Evolutionary conservation across 2,113 vertebrate genomes (phyloP).

Genomic region (Anser brachyrhynchus): DNA sequence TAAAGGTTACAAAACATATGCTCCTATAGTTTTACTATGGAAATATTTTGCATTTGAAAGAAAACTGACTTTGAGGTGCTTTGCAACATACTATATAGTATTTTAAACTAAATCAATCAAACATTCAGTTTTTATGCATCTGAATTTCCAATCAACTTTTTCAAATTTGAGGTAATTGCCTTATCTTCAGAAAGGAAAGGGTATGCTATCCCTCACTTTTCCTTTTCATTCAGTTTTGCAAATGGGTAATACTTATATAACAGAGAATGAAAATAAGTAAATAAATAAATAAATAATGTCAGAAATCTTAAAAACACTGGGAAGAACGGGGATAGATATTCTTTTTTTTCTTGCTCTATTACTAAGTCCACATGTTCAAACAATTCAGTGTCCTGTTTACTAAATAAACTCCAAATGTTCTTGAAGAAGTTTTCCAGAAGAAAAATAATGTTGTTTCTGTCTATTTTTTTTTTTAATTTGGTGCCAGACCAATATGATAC

Average conservation of each 20-base stretch:
- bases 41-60: not conserved
- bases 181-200: not conserved
- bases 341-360: not conserved
- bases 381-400: not conserved
- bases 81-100: not conserved
- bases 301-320: not conserved
- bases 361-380: not conserved
- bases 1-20: not conserved
- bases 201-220: not conserved
- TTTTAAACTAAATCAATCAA: not conserved
- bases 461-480: not conserved
- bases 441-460: not conserved
- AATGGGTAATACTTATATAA: not conserved
- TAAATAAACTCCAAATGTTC: not conserved
- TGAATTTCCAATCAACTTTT: not conserved
- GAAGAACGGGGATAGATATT: not conserved
- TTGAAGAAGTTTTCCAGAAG: not conserved
- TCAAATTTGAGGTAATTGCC: not conserved
- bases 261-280: not conserved
- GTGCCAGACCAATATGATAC: not conserved
- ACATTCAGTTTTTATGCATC: not conserved
- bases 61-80: not conserved
- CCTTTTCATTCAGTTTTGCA: not conserved
- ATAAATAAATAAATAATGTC: not conserved
- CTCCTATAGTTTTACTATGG: not conserved